Conservation (phyloP, 2,888 invertebrate species). For the Thymelicus acteon region DNA sequence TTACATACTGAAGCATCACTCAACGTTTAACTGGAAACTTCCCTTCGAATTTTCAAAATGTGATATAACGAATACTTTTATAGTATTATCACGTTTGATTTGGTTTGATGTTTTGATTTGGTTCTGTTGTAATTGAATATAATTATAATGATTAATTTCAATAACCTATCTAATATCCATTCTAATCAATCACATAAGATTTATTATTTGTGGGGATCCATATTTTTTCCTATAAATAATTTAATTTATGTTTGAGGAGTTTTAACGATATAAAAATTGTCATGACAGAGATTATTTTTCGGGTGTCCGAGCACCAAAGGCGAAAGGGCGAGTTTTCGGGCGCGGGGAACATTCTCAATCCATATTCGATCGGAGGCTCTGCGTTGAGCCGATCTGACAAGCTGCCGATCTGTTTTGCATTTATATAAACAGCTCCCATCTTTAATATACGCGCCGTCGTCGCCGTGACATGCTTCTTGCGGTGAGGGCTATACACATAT, state of each 20-base stretch:
- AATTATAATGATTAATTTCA: too few species aligned
- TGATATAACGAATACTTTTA: too few species aligned
- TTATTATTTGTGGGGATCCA: too few species aligned
- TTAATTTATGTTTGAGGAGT: background rate
- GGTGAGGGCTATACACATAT: constrained; percentile 12
- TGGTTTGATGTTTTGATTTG: too few species aligned
- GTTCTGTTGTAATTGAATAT: too few species aligned
- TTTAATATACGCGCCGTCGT: constrained; percentile 67
- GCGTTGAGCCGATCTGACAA: constrained; percentile 83
- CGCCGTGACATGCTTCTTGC: constrained; percentile 54
- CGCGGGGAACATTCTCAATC: constrained; percentile 78
- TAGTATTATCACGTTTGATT: too few species aligned
- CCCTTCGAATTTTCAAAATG: too few species aligned
- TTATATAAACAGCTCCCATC: constrained; percentile 83
- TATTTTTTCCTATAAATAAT: background rate
- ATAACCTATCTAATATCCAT: too few species aligned
- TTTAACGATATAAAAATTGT: constrained; percentile 16
- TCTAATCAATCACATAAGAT: too few species aligned
- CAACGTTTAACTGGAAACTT: too few species aligned
- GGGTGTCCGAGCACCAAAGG: constrained; percentile 77
- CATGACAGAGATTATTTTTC: constrained; percentile 74
- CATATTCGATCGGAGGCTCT: constrained; percentile 83
- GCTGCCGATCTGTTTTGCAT: constrained; percentile 84
- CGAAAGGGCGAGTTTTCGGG: constrained; percentile 67
- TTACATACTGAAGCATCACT: too few species aligned